phyloP scores from a whole-genome alignment of 2,797 vertebrate genomes.

The Cossypha dichroa region DNA sequence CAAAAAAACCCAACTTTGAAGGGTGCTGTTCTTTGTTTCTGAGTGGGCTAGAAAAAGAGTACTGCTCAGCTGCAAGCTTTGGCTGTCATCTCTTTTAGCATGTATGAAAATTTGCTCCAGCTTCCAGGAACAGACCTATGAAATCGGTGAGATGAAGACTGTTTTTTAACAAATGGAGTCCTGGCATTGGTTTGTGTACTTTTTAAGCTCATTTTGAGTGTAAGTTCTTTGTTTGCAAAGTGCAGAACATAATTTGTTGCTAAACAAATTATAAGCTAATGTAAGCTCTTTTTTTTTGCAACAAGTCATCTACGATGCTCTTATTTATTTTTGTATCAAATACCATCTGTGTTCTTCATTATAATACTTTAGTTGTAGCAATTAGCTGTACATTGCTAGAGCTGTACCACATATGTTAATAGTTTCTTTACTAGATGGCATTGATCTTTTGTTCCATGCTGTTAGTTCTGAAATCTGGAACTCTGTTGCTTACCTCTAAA shows the following conservation, averaged over 20 bases:
- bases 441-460: neutral
- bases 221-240: neutral
- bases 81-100: neutral
- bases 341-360: neutral
- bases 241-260: neutral
- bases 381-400: neutral
- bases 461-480: neutral
- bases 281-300: neutral
- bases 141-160: neutral
- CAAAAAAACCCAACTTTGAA: neutral
- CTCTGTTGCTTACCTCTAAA: neutral
- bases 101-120: neutral
- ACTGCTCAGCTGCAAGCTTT: neutral
- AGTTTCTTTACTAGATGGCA: neutral
- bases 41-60: neutral
- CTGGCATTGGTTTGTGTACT: neutral
- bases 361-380: neutral
- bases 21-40: neutral
- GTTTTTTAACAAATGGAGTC: neutral
- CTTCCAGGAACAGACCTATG: neutral
- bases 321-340: conserved; percentile 17
- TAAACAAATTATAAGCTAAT: neutral
- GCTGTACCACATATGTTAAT: neutral
- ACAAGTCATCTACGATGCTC: neutral
- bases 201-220: neutral